Evolutionary conservation across 2,113 vertebrate genomes (phyloP).

Genomic region (Mandrillus leucophaeus): DNA sequence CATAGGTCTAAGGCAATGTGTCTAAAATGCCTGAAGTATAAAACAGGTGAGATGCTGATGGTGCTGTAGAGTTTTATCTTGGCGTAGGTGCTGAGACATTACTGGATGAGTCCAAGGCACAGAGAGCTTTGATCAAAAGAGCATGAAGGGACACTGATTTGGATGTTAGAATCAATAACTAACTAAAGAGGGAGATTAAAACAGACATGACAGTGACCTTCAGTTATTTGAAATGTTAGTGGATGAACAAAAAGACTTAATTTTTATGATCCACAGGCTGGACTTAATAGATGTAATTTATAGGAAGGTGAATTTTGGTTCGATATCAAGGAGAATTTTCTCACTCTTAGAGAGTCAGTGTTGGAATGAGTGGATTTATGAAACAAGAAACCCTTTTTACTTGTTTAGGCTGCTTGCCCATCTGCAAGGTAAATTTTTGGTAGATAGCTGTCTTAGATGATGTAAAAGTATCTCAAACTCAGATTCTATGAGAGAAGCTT

Average conservation of each 20-base stretch:
- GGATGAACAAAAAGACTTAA: not conserved
- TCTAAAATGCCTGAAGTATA: not conserved
- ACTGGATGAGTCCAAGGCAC: not conserved
- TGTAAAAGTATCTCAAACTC: not conserved
- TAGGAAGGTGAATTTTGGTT: conserved; percentile 2
- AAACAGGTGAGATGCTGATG: not conserved
- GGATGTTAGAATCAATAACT: not conserved
- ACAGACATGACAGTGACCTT: not conserved
- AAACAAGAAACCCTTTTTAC: not conserved
- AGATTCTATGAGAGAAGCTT: not conserved
- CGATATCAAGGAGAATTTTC: conserved; percentile 32
- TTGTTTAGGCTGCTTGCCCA: not conserved
- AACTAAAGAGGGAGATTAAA: conserved; percentile 25
- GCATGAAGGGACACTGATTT: not conserved
- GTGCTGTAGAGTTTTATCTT: not conserved
- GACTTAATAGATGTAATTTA: not conserved
- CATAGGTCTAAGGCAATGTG: not conserved
- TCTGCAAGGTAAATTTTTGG: not conserved
- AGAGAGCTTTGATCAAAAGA: not conserved
- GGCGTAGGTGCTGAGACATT: not conserved
- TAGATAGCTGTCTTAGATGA: not conserved
- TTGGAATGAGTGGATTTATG: not conserved
- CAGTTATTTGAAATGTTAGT: not conserved
- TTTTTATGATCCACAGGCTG: not conserved
- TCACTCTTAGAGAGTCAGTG: not conserved